Evolutionary conservation across 2,113 vertebrate species (phyloP), one percentile per base, ranked within the genome.

Genomic region (Chionis minor): DNA sequence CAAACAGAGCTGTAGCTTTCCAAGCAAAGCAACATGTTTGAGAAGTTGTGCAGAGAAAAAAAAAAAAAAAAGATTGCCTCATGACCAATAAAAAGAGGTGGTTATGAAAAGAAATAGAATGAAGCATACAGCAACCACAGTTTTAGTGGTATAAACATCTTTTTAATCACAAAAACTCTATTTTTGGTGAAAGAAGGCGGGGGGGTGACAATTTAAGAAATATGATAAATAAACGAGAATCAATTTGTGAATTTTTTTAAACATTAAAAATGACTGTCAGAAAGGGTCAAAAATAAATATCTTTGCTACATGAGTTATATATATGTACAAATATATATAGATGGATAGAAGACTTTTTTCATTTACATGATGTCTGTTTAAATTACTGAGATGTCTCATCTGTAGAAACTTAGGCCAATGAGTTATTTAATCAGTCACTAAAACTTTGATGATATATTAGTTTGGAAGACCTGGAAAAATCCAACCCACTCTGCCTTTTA

Each of bases 391-490:
- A 38, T 47, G 10, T 69, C 30, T 74, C 56, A 18, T 56, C 59
- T 51, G 24, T 16, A 69, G 58, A 94, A 91, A 91, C 44, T 72
- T 65, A 61, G 44, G 44, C 8, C 22, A 77, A 26, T 0, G 4
- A 75, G 22, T 82, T 95, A 58, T 92, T 94, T 85, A 79, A 95
- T 91, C 49, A 87, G 21, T 95, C 70, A 66, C 89, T 89, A 80
- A 85, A 95, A 92, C 49, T 87, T 91, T 91, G 74, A 89, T 91
- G 62, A 94, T 51, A 51, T 70, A 90, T 96, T 91, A 94, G 35
- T 70, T 89, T 94, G 77, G 38, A 97, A 92, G 84, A 82, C 62
- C 78, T 82, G 74, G 21, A 92, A 85, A 96, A 95, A 54, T 77
- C 45, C 69, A 80, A 47, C 73, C 32, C 62, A 55, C n/a, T 95